Evolutionary conservation across 1,140 invertebrate genomes (phyloP), one percentile per base, ranked within the genome.

Genomic region (Drosophila melanica): DNA sequence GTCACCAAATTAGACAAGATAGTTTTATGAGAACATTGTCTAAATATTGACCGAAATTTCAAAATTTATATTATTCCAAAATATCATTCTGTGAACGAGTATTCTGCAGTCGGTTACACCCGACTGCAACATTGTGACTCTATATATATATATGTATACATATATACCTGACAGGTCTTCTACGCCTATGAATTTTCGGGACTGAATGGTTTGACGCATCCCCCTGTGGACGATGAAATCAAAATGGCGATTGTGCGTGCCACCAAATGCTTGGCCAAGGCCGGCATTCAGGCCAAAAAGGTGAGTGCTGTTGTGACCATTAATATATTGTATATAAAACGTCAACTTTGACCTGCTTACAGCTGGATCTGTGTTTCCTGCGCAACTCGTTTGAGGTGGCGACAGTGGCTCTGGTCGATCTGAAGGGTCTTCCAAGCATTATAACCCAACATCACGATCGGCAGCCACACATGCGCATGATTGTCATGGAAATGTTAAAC

Each of bases 131-230:
- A 6, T 48, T 18, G 14, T 33, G 9, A 8, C 33, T 33, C 3
- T 1, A 8, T 33, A 33, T 33, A 8, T 33, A 12, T 39, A 5
- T 39, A 12, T 39, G 9, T 39, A 12, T 39, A n/a, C n/a, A 27
- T 27, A 14, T 14, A 20, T 23, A 11, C 16, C 2, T 39, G 59
- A 86, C 94, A 75, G 95, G 94, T 50, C 77, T 92, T 39, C 85
- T 95, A 23, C 94, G 93, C 77, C 81, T 95, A 65, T 92, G 93
- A 58, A 91, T 93, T 80, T 95, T 97, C 92, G 91, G 96, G 11
- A 1, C 94, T 11, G 95, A 97, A 92, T 95, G 95, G 93, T 48
- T 94, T n/a, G 73, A 96, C 48, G 93, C 95, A 20, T 85, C 93
- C 41, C 96, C 45, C 37, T 3, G 69, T 77, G 30, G 75, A 77